Conservation (phyloP, 2,888 invertebrate species). For the Eristalinus sepulchralis region DNA sequence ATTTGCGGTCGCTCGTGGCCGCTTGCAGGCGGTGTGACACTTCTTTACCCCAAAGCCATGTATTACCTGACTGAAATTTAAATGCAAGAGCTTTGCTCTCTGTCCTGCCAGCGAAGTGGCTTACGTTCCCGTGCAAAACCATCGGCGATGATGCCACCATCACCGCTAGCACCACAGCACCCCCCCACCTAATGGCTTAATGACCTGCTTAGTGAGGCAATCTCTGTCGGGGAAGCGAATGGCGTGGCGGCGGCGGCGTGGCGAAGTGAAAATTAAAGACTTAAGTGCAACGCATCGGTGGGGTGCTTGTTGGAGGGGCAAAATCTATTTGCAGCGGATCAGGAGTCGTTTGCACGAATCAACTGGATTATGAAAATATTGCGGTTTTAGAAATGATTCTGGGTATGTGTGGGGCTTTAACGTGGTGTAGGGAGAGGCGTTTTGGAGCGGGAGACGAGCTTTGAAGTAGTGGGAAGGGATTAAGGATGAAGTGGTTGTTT, state of each 20-base stretch:
- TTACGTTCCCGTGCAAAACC: background rate
- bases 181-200: constrained; percentile 57
- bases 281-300: background rate
- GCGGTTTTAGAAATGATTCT: no score
- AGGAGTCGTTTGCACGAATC: background rate
- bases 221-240: constrained; percentile 14
- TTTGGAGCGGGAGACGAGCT: no score
- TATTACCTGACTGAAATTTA: constrained; percentile 45
- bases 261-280: constrained; percentile 36
- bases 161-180: background rate
- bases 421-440: no score
- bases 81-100: constrained; percentile 52
- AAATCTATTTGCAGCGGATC: background rate
- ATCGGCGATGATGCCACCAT: background rate
- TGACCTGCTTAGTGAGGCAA: constrained; percentile 59
- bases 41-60: constrained; percentile 5
- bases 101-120: background rate
- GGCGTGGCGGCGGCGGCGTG: background rate
- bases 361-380: background rate
- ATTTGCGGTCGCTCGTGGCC: constrained; percentile 18
- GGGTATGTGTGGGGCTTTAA: no score
- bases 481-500: no score
- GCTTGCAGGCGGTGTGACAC: constrained; percentile 24
- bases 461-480: no score
- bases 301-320: background rate